A percentile compares a stretch with the other conserved stretches of the same genome.
phyloP scores from a whole-genome alignment of 2,113 vertebrate genomes.

The Tychaedon coryphoeus region DNA sequence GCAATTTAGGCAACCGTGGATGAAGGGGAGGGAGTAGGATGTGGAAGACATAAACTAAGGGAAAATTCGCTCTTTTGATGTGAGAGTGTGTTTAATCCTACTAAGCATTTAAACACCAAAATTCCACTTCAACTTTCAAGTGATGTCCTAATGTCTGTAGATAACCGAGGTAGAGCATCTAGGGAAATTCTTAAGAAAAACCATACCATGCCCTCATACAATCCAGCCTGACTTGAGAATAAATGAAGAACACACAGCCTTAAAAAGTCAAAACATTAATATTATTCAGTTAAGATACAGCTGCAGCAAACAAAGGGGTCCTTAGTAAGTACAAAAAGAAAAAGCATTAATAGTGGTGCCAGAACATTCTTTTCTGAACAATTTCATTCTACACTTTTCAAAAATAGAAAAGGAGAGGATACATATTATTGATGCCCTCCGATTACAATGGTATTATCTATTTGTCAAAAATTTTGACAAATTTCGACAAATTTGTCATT shows the following conservation, averaged over 20 bases:
- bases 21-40: neutral
- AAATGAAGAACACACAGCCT: neutral
- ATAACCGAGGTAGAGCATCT: neutral
- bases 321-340: neutral
- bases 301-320: neutral
- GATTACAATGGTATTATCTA: neutral
- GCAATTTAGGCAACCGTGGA: neutral
- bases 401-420: neutral
- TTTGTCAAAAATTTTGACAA: neutral
- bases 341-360: neutral
- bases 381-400: neutral
- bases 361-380: neutral
- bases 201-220: neutral
- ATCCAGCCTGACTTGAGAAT: neutral
- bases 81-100: neutral
- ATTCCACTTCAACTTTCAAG: neutral
- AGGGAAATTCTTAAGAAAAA: neutral
- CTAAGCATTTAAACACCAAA: neutral
- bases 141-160: neutral
- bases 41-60: neutral
- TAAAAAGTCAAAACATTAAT: neutral
- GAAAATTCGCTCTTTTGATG: neutral
- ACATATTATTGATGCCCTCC: neutral
- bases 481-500: no score
- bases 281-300: neutral